Conservation (phyloP, 2,888 invertebrate species). For the Dermolepida albohirtum region DNA sequence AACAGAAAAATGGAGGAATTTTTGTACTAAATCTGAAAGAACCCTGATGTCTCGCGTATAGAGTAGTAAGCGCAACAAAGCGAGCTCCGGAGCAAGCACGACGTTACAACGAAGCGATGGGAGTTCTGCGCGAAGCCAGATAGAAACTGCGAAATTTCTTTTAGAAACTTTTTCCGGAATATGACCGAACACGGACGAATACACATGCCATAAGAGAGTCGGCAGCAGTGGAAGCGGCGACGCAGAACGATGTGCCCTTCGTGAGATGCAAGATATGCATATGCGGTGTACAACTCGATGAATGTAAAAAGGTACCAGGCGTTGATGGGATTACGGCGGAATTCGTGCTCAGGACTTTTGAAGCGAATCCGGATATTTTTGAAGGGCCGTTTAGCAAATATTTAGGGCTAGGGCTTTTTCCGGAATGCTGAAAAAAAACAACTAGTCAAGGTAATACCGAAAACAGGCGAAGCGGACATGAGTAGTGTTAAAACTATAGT, state of each 20-base stretch:
- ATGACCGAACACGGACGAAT: conserved; percentile 12
- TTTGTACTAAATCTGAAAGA: conserved; percentile 33
- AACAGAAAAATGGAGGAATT: conserved; percentile 35
- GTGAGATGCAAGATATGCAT: conserved; percentile 11
- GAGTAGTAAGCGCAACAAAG: neutral
- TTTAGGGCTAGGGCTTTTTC: no score
- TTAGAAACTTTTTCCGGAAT: conserved; percentile 32
- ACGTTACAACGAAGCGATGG: conserved; percentile 16
- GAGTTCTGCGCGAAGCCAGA: neutral
- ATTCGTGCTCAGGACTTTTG: no score
- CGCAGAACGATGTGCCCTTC: neutral
- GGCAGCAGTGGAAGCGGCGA: neutral
- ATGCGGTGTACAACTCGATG: conserved; percentile 8
- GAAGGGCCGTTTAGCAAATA: no score
- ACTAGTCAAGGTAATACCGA: neutral
- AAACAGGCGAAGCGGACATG: conserved; percentile 1
- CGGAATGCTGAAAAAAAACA: no score
- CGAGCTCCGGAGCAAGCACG: neutral
- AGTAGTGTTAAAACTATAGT: conserved; percentile 11
- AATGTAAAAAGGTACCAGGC: no score
- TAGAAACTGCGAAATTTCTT: conserved; percentile 18
- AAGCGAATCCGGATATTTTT: no score
- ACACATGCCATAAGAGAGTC: neutral
- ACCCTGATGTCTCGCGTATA: conserved; percentile 43
- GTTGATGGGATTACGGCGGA: no score